Evolutionary conservation across 2,113 vertebrate species (phyloP).

Genomic region (Chaetorhynchus papuensis): DNA sequence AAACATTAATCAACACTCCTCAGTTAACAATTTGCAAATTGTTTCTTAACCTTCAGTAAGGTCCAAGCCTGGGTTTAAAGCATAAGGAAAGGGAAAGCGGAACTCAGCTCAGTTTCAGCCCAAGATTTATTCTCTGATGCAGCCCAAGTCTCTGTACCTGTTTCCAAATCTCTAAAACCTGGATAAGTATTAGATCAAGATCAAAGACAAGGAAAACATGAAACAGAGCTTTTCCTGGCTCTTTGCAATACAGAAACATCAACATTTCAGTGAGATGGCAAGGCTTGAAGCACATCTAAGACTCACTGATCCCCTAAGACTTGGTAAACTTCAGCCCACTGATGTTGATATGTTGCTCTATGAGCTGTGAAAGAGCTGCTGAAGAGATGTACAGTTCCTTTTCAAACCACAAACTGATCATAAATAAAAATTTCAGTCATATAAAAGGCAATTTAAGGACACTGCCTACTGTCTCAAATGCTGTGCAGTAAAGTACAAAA

Average conservation of each 20-base stretch:
- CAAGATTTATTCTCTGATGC: not conserved
- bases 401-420: not conserved
- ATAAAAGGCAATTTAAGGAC: not conserved
- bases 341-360: not conserved
- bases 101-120: not conserved
- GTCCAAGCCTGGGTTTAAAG: not conserved
- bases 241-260: not conserved
- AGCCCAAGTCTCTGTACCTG: not conserved
- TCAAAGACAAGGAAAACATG: not conserved
- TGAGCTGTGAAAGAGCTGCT: constrained; percentile 18
- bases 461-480: not conserved
- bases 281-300: not conserved
- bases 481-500: not conserved
- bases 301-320: not conserved
- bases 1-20: not conserved
- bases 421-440: not conserved
- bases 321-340: not conserved
- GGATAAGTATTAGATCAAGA: not conserved
- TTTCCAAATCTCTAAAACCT: not conserved
- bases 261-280: not conserved
- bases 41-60: not conserved
- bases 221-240: not conserved
- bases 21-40: not conserved
- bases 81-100: not conserved
- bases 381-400: not conserved